Evolutionary conservation across 2,113 vertebrate genomes (phyloP), one percentile per base, ranked within the genome.

Genomic region (Amazona vittata): DNA sequence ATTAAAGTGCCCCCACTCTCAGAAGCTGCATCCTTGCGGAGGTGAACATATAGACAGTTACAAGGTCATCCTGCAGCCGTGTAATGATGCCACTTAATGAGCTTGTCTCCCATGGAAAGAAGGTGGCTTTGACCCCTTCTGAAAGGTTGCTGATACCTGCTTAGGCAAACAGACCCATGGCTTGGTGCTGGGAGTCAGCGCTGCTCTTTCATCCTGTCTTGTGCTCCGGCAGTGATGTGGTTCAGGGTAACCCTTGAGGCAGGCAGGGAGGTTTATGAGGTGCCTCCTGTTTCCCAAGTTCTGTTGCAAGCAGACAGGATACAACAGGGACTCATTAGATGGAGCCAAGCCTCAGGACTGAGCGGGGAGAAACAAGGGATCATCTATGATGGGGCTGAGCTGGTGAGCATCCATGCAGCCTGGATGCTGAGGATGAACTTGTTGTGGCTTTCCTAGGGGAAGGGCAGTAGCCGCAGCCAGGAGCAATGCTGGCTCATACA

Each of bases 401-500:
- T 1, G 5, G 5, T 49, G 37, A 11, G 14, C 41, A 31, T 25
- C 76, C 1, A 1, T 8, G 49, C 13, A 15, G 26, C 22, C 5
- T 1, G 3, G n/a, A 5, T 1, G 8, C 4, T 4, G 37, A 26
- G 52, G 21, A 7, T 43, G 67, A 46, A 80, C 1, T 0, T 19
- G 31, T 13, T 2, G 1, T 16, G 24, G n/a, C n/a, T 59, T 14
- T 39, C 25, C 16, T 33, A 14, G 18, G 15, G 4, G 33, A 44
- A 28, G 26, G 22, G 26, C 29, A 53, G 41, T 3, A 12, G 46
- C 41, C 7, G 5, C 1, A 3, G 69, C 33, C 25, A 49, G 46
- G 64, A 17, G 1, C 0, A 7, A 5, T 19, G 7, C 33, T 49
- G 78, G 49, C 2, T 49, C 6, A 0, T 1, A 2, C 8, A 8